Percentiles rank a stretch among this genome's conserved stretches.
phyloP scores from a whole-genome alignment of 2,113 vertebrate genomes.

The Merops nubicus region DNA sequence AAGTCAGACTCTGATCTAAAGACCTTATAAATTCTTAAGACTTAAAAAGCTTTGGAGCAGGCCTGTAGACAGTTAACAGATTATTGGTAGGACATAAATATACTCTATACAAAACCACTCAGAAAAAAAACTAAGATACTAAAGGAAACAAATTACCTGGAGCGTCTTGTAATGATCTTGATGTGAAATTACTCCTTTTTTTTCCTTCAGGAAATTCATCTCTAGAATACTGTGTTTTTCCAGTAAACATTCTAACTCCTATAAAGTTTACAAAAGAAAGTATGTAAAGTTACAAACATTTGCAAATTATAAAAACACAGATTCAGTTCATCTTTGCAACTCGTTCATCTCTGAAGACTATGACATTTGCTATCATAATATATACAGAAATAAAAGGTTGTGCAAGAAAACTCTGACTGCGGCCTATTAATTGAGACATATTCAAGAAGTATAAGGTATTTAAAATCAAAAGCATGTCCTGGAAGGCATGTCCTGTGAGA shows the following conservation, averaged over 20 bases:
- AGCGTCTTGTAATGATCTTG: conserved; percentile 73
- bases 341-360: background rate
- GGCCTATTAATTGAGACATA: background rate
- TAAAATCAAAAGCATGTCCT: background rate
- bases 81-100: background rate
- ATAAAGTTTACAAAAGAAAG: background rate
- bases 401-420: background rate
- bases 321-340: background rate
- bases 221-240: conserved; percentile 75
- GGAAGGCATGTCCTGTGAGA: background rate
- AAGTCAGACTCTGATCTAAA: background rate
- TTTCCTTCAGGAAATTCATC: conserved; percentile 74
- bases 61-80: background rate
- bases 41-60: background rate
- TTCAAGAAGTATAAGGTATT: background rate
- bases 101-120: background rate
- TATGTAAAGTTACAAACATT: background rate
- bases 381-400: background rate
- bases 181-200: conserved; percentile 64
- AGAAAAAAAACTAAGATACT: background rate
- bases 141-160: conserved; percentile 70
- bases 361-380: background rate
- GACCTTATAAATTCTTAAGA: background rate
- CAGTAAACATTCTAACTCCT: conserved; percentile 78
- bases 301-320: background rate